Evolutionary conservation across 2,888 invertebrate genomes (phyloP), one percentile per base, ranked within the genome.

Genomic region (Drosophila lacicola): DNA sequence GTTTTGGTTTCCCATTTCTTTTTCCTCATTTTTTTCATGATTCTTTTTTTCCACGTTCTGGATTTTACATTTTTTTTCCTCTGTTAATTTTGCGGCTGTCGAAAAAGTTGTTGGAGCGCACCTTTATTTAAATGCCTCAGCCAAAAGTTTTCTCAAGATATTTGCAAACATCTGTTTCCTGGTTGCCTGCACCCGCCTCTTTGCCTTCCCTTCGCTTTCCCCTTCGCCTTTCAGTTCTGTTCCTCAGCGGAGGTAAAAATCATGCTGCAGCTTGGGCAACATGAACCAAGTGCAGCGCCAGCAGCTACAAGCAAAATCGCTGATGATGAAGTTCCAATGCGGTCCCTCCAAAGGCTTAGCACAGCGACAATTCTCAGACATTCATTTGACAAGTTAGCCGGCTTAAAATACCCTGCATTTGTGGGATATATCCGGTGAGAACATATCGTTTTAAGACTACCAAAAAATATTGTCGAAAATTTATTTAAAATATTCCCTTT

Each of bases 151-250:
- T 82, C 72, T 74, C 70, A 85, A 85, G 85, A 85, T 88, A 88
- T 85, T 85, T 89, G 89, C 89, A 89, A 85, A 89, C 85, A 89
- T 88, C 88, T 85, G 85, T 88, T 85, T 89, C 78, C 78, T 69
- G 80, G 62, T 56, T 71, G 45, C 62, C 64, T 44, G 56, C 57
- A 42, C 29, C 36, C 13, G 19, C 29, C 29, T 3, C 13, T 14
- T n/a, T 4, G 11, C 13, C 36, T 8, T 19, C 21, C 42, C 8
- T 4, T 37, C 6, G 25, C 8, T 25, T 36, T 36, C 14, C 4
- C 25, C 9, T 1, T 3, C 11, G 9, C 13, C 58, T 45, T 57
- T 14, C 39, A 2, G 14, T n/a, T n/a, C 14, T 3, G 14, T 42
- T 42, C 39, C 1, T 14, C 10, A 36, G 25, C 39, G 21, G n/a